A percentile compares a stretch with the other conserved stretches of the same genome.
Conservation (phyloP, 2,113 vertebrate genomes). For the Leptobrachium ailaonicum region DNA sequence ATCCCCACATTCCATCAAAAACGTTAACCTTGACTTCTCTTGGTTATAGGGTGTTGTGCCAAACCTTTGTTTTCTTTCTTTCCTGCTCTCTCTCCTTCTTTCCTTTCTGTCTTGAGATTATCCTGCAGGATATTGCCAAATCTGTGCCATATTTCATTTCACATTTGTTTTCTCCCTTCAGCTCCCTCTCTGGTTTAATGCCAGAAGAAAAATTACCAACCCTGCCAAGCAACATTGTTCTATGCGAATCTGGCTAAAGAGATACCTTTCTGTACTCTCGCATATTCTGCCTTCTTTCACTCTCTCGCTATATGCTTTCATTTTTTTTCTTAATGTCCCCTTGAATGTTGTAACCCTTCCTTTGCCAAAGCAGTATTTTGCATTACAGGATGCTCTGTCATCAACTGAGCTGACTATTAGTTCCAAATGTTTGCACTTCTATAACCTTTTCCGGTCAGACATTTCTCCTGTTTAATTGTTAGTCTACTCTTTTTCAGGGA, state of each 20-base stretch:
- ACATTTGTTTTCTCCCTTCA: conserved; percentile 42
- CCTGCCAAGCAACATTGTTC: conserved; percentile 50
- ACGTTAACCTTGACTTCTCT: conserved; percentile 45
- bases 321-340: conserved; percentile 7
- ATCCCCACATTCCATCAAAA: conserved; percentile 30
- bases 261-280: conserved; percentile 20
- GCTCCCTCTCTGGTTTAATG: conserved; percentile 44
- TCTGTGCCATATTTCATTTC: conserved; percentile 49
- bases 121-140: conserved; percentile 49
- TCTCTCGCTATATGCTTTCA: neutral
- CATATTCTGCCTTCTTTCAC: conserved; percentile 7
- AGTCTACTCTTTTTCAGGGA: too few relatives aligned
- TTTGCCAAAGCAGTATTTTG: neutral
- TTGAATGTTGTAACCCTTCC: neutral
- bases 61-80: conserved; percentile 47
- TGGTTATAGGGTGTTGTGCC: conserved; percentile 41
- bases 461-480: neutral
- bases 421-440: neutral
- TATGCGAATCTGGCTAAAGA: conserved; percentile 26
- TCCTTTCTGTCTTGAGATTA: conserved; percentile 45
- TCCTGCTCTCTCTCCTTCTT: conserved; percentile 2
- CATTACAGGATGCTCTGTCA: too few relatives aligned
- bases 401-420: too few relatives aligned
- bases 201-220: conserved; percentile 39
- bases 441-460: neutral